phyloP scores from a whole-genome alignment of 2,888 invertebrate genomes.

The Melinaea menophilus region DNA sequence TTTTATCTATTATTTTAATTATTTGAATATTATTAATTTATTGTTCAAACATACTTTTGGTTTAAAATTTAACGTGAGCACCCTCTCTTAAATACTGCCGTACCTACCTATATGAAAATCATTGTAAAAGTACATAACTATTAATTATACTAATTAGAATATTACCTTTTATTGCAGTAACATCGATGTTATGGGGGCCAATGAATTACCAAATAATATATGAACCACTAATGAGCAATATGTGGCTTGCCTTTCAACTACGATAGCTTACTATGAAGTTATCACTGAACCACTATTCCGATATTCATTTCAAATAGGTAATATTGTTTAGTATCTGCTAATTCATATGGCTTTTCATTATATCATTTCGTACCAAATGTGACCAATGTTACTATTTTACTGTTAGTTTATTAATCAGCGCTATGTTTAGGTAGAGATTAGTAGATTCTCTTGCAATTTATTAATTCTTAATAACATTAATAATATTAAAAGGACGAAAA shows the following conservation, averaged over 20 bases:
- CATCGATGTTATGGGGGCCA: slow-evolving; percentile 29
- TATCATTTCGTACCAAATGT: slow-evolving; percentile 20
- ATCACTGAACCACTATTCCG: background rate
- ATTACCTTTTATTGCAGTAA: slow-evolving; percentile 12
- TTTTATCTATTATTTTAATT: no score
- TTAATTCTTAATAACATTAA: slow-evolving; percentile 66
- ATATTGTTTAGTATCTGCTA: background rate
- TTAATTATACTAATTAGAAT: background rate
- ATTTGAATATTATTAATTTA: background rate
- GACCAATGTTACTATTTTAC: slow-evolving; percentile 38
- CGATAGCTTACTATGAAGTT: slow-evolving; percentile 1
- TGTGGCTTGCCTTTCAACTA: slow-evolving; percentile 9
- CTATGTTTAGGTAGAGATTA: slow-evolving; percentile 71
- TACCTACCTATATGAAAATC: background rate
- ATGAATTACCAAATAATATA: slow-evolving; percentile 19
- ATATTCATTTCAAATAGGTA: slow-evolving; percentile 1
- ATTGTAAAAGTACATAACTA: background rate
- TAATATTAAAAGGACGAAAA: slow-evolving; percentile 58
- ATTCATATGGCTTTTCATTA: background rate
- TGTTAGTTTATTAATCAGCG: slow-evolving; percentile 54
- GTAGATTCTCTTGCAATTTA: slow-evolving; percentile 68
- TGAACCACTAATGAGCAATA: slow-evolving; percentile 8
- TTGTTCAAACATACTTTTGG: background rate
- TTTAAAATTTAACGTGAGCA: slow-evolving; percentile 1
- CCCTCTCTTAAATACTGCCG: background rate